These are phyloP conservation scores for Thera britannica DNA, from an alignment of 2,888 invertebrate genomes.

Conservation along the genomic window DNA sequence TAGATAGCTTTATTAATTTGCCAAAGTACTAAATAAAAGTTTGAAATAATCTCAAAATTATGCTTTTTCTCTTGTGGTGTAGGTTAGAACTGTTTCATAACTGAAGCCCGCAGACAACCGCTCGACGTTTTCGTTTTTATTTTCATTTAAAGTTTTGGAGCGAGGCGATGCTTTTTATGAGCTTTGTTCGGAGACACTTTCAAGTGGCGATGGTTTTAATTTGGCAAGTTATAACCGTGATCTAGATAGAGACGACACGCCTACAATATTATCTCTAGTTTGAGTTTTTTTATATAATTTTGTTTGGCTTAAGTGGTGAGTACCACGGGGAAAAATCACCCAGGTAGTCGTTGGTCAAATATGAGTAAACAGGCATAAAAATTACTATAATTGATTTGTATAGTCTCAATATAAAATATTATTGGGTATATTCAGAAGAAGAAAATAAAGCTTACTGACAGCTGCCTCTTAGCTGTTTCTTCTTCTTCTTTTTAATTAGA, in stretches of 20 bases:
- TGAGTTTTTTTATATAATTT: too few species aligned
- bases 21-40: neutral
- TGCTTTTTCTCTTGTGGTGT: neutral
- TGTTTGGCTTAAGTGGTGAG: too few species aligned
- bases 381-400: too few species aligned
- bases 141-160: conserved; percentile 46
- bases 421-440: too few species aligned
- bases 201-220: conserved; percentile 22
- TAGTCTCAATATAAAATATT: too few species aligned
- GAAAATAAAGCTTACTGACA: too few species aligned
- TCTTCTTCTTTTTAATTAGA: too few species aligned
- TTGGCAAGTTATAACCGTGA: conserved; percentile 16
- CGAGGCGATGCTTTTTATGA: conserved; percentile 43
- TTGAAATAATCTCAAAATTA: neutral
- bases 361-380: too few species aligned
- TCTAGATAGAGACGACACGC: conserved; percentile 8
- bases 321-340: too few species aligned
- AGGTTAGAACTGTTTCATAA: conserved; percentile 50
- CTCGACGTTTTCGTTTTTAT: conserved; percentile 45
- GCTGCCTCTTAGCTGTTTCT: too few species aligned
- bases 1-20: too few species aligned
- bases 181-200: conserved; percentile 47
- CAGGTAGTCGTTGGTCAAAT: too few species aligned
- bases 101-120: conserved; percentile 55
- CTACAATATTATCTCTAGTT: neutral